Evolutionary conservation across 1,140 invertebrate genomes (phyloP), one percentile per base, ranked within the genome.

Genomic region (Ganaspis sp.): DNA sequence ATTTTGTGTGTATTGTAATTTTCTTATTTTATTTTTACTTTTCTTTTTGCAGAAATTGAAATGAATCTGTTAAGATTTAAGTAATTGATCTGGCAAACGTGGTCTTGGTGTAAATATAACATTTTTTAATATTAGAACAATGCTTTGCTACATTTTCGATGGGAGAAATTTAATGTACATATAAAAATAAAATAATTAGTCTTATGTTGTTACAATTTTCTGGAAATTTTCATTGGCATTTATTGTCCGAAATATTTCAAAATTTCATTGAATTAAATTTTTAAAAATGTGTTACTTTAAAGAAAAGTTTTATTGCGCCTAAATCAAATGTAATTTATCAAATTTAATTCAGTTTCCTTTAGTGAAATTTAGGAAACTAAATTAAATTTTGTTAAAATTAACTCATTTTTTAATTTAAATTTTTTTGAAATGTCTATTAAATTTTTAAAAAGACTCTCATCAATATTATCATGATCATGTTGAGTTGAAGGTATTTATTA

Each of bases 101-200:
- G 58, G 58, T 64, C 58, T 29, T 29, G 26, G 58, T 64, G 58
- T 64, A 64, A 64, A 64, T 64, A 64, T 29, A 58, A 64, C 12
- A 29, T 29, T 29, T 64, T 64, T 64, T 26, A 64, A 64, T 64
- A 15, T 15, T 64, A 34, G 0, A n/a, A n/a, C 23, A 64, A 58
- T 58, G 21, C 54, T 58, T 29, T 4, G 9, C 54, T 64, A 29
- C 58, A 64, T 64, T 64, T 64, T 64, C 21, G 12, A 58, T 64
- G 58, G 15, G 58, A 64, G 21, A 29, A 64, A n/a, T 64, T 64
- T 12, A 64, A 64, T 64, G 58, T 64, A 64, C 23, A 64, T 64
- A 64, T 11, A 11, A 15, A 64, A 9, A 8, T 21, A 58, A 23
- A 58, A 23, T 12, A 49, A 58, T 58, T 21, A 58, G n/a, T 21